Evolutionary conservation across 2,113 vertebrate species (phyloP).

Genomic region (Psophia crepitans): DNA sequence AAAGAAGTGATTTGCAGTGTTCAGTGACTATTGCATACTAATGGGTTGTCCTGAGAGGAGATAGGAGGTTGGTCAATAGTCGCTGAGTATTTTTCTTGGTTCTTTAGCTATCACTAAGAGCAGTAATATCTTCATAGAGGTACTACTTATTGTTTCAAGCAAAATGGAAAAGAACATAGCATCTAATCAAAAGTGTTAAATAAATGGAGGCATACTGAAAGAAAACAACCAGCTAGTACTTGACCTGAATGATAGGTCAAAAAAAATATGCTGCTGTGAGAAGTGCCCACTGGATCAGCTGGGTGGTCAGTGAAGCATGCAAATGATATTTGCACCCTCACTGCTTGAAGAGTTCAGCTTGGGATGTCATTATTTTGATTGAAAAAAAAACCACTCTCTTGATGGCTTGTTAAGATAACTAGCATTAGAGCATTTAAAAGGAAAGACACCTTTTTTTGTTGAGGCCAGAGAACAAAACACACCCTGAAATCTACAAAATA

Average conservation of each 20-base stretch:
- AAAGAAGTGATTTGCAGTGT: not conserved
- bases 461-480: not conserved
- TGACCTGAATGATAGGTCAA: not conserved
- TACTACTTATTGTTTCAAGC: not conserved
- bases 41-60: not conserved
- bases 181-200: not conserved
- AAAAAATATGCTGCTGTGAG: not conserved
- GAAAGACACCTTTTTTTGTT: too few relatives aligned
- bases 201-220: not conserved
- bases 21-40: not conserved
- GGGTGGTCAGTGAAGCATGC: not conserved
- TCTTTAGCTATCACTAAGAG: not conserved
- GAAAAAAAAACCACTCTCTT: not conserved
- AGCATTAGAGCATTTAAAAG: too few relatives aligned
- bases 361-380: not conserved
- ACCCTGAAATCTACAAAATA: not conserved
- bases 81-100: fast-evolving
- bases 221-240: not conserved
- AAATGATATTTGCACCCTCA: not conserved
- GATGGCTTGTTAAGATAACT: not conserved
- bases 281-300: not conserved
- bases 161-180: not conserved
- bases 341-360: not conserved
- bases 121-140: not conserved
- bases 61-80: not conserved